Evolutionary conservation across 2,113 vertebrate species (phyloP).

Genomic region (Sylvia atricapilla): DNA sequence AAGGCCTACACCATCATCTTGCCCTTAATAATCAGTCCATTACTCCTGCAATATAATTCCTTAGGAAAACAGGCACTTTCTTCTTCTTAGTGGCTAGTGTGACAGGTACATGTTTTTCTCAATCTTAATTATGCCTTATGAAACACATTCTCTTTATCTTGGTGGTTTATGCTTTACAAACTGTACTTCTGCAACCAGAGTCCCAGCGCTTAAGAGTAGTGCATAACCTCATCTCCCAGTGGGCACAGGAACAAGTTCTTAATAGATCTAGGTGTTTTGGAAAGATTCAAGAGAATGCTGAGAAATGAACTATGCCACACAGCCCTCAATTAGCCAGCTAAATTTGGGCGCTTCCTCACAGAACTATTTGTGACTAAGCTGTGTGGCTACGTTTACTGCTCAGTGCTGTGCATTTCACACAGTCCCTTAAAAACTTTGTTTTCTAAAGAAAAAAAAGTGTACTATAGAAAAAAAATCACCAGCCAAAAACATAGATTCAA

Average conservation of each 20-base stretch:
- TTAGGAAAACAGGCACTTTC: background rate
- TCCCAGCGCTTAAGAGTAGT: background rate
- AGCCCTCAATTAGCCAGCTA: background rate
- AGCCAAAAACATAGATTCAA: background rate
- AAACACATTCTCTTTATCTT: background rate
- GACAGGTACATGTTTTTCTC: background rate
- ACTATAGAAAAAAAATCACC: background rate
- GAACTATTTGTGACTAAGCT: background rate
- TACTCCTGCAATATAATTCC: background rate
- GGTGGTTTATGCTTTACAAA: background rate
- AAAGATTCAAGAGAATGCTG: rapidly evolving
- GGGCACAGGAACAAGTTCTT: background rate
- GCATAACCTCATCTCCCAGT: background rate
- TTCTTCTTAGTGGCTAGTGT: background rate
- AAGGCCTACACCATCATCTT: background rate
- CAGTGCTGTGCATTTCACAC: background rate
- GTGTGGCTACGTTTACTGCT: background rate
- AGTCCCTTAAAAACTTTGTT: background rate
- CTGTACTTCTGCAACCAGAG: background rate
- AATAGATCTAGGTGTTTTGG: background rate
- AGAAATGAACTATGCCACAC: background rate
- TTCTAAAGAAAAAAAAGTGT: background rate
- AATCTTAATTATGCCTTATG: background rate
- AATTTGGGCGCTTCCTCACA: background rate
- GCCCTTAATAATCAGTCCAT: background rate